Evolutionary conservation across 2,113 vertebrate species (phyloP).

Genomic region (Rutilus rutilus): DNA sequence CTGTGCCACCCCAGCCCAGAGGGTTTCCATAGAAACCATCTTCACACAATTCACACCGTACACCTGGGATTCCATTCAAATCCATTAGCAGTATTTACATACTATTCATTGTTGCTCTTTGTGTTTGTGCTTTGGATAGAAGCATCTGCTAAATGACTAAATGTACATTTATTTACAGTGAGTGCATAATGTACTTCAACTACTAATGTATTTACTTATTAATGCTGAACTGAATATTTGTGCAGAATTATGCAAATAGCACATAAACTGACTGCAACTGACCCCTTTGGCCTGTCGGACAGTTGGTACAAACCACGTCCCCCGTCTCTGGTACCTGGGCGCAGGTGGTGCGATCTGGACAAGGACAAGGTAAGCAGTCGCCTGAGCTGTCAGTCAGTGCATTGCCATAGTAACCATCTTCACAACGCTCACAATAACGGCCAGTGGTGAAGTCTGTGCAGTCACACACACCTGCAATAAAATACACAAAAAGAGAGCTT

Average conservation of each 20-base stretch:
- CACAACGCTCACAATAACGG: constrained; percentile 84
- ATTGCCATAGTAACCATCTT: constrained; percentile 86
- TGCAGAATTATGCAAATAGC: constrained; percentile 2
- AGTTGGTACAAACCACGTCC: constrained; percentile 90
- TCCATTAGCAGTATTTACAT: neutral
- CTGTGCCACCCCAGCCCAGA: constrained; percentile 76
- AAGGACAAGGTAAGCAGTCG: constrained; percentile 88
- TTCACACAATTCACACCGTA: constrained; percentile 87
- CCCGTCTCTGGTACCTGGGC: constrained; percentile 68
- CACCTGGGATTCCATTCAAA: constrained; percentile 71
- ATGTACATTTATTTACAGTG: neutral
- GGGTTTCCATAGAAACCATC: constrained; percentile 92
- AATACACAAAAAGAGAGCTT: constrained; percentile 34
- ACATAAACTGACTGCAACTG: constrained; percentile 56
- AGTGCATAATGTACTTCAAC: neutral
- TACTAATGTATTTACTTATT: neutral
- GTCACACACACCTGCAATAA: constrained; percentile 81
- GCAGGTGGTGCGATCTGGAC: constrained; percentile 82
- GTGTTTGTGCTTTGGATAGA: neutral
- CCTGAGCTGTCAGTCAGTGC: constrained; percentile 74
- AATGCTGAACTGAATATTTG: neutral
- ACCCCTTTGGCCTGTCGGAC: constrained; percentile 88
- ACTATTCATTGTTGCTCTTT: neutral
- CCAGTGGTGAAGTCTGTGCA: constrained; percentile 87
- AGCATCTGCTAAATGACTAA: neutral